Evolutionary conservation across 2,888 invertebrate species (phyloP).

Genomic region (Drosophila macrothrix): DNA sequence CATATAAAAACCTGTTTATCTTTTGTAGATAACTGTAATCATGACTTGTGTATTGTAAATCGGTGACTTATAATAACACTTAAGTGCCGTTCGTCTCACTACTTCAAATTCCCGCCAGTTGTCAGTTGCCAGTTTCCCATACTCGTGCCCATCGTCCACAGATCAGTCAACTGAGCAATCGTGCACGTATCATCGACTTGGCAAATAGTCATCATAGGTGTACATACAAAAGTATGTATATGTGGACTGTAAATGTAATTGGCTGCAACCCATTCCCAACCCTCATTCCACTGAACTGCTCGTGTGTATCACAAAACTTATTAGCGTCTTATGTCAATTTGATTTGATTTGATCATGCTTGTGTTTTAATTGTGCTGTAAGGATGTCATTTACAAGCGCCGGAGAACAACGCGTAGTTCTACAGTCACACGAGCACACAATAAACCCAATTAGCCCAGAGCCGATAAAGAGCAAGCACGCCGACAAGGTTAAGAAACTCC

Average conservation of each 20-base stretch:
- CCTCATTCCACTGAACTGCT: constrained; percentile 1
- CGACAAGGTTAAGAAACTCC: background rate
- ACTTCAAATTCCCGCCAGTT: constrained; percentile 1
- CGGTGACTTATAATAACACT: constrained; percentile 59
- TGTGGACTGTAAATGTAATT: constrained; percentile 7
- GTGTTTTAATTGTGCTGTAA: background rate
- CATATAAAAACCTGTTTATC: constrained; percentile 57
- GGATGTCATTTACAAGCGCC: background rate
- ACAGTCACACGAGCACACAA: constrained; percentile 21
- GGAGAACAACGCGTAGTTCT: background rate
- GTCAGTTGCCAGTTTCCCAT: background rate
- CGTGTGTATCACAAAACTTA: constrained; percentile 9
- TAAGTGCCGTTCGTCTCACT: constrained; percentile 44
- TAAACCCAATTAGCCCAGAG: background rate
- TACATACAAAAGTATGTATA: background rate
- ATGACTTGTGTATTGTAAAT: constrained; percentile 64
- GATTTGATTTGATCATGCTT: background rate
- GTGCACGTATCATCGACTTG: constrained; percentile 2
- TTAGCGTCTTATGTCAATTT: constrained; percentile 18
- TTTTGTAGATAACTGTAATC: constrained; percentile 56
- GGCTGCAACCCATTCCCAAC: background rate
- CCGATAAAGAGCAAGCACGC: constrained; percentile 20
- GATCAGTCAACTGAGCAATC: constrained; percentile 18
- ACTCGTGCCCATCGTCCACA: background rate
- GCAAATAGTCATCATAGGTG: constrained; percentile 1